Evolutionary conservation across 2,113 vertebrate genomes (phyloP), one percentile per base, ranked within the genome.

Genomic region (Dasyprocta punctata): DNA sequence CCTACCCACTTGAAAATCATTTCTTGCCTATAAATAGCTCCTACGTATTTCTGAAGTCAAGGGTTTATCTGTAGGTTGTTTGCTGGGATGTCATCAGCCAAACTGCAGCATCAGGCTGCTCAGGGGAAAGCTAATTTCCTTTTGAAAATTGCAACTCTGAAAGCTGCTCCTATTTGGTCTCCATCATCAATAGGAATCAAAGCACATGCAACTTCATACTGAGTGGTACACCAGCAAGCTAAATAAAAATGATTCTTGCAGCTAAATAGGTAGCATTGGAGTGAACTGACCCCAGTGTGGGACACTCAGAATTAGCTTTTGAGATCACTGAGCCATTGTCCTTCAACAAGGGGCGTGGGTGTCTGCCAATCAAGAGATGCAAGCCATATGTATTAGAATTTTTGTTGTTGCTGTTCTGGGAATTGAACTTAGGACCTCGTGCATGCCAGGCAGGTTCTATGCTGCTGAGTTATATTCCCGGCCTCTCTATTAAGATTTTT

Each of bases 101-200:
- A 94, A 89, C 22, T 67, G 65, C 92, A 82, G 67, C 60, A 58
- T 94, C 84, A 92, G 92, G 63, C 85, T 89, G 65, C 81, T 85
- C 65, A 47, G 85, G 69, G 80, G 69, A 92, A 87, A 95, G n/a
- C 77, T 90, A 91, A 96, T 98, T 98, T 97, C 94, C 97, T 98
- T 82, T 95, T 86, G 82, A 97, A 98, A 95, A 97, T 52, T 97
- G 83, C 83, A 92, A 5, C 97, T 96, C 93, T 96, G 85, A 97
- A 88, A 94, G 81, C 63, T 95, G 60, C 58, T 69, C 44, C n/a
- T 80, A 88, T 94, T 96, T 95, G 58, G 77, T 96, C 56, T 88
- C 12, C 26, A 84, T 92, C 44, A n/a, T 88, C 95, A 75, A 44
- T 83, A 97, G 65, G 65, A 97, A 94, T 36, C 44, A 85, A 95